Base-by-base conservation (phyloP, 2,797 vertebrate genomes). In the Etheostoma perlongum region DNA sequence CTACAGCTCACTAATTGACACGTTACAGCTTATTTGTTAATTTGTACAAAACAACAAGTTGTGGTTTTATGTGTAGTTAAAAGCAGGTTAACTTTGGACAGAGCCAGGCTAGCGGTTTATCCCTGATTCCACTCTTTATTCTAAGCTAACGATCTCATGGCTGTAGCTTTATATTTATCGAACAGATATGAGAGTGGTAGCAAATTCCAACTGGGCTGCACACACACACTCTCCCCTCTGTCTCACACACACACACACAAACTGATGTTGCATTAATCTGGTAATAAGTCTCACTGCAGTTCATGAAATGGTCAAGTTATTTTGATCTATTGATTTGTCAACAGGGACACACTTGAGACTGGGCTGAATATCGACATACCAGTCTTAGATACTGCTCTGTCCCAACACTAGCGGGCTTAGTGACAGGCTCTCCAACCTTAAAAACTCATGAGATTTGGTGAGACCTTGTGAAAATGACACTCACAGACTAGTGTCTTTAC, bases 371-470 rank as follows among this genome's bases (percentile, higher is more conserved):
- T 67, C 47, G 6, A 73, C 78, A 82, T 74, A 70, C 49, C 66
- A 72, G 52, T 67, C 36, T 23, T 16, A 84, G 55, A 70, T 21
- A 48, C 25, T 5, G 3, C 48, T 67, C 33, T 72, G 70, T 81
- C 6, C 57, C 68, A 86, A 82, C 75, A 60, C 16, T 47, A 61
- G 13, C 16, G 0, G 53, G 85, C 81, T 91, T 82, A 81, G 73
- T 60, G 63, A 72, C 73, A 70, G 8, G 66, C 58, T 74, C 46
- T 57, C 49, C 33, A 60, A 72, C 23, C 21, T 67, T 61, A 44
- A 81, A 79, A 70, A 86, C 66, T 67, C 2, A 42, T 85, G 81
- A 90, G 66, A 54, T 74, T 72, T 68, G 4, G 57, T 76, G 70
- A 85, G 65, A 64, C 59, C 66, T 73, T 25, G 19, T 53, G 23